Conservation (phyloP, 2,113 vertebrate species). For the Vombatus ursinus region DNA sequence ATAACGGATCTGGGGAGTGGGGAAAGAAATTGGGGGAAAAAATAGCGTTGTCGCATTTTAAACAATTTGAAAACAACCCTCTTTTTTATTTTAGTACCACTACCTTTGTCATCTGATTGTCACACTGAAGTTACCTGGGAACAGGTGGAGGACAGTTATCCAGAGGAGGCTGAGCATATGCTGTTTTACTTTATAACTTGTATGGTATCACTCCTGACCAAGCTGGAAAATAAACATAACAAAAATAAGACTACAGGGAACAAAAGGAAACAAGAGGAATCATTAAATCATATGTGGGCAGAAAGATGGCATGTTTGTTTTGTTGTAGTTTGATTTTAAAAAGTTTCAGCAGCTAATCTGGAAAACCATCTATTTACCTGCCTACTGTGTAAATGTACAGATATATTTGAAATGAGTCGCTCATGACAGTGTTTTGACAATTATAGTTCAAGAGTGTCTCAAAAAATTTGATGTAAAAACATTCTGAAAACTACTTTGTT, state of each 20-base stretch:
- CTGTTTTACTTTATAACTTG: conserved; percentile 28
- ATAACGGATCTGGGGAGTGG: conserved; percentile 68
- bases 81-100: conserved; percentile 63
- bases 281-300: conserved; percentile 49
- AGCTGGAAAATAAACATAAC: not conserved
- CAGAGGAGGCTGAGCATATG: not conserved
- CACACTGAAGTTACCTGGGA: conserved; percentile 51
- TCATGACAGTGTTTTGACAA: not conserved
- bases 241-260: conserved; percentile 22
- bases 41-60: conserved; percentile 65
- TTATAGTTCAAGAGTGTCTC: conserved; percentile 48
- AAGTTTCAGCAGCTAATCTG: conserved; percentile 37
- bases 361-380: conserved; percentile 18
- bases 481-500: not conserved
- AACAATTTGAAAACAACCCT: conserved; percentile 57
- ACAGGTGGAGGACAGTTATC: conserved; percentile 27
- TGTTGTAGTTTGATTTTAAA: conserved; percentile 28
- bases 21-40: conserved; percentile 56
- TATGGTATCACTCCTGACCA: conserved; percentile 37
- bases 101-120: conserved; percentile 60
- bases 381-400: conserved; percentile 22
- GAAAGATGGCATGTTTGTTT: conserved; percentile 39
- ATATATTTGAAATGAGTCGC: conserved; percentile 20
- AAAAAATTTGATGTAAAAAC: not conserved
- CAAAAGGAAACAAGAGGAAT: conserved; percentile 28